Percentiles rank a stretch among this genome's conserved stretches.
Conservation (phyloP, 2,888 invertebrate species). For the Cephus spinipes region DNA sequence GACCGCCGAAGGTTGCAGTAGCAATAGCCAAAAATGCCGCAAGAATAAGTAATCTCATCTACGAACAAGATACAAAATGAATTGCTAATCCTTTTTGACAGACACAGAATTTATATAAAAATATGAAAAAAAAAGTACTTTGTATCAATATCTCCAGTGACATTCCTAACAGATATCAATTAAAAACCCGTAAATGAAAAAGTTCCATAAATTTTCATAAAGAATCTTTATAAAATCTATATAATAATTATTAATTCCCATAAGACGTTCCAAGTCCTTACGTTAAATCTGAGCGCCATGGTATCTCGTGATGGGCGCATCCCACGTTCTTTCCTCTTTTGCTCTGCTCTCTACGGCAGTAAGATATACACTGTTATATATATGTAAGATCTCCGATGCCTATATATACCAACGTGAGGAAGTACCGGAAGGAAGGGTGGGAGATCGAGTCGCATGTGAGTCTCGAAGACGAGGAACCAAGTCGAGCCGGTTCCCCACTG, state of each 20-base stretch:
- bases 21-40: slow-evolving; percentile 37
- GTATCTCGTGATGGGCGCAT: slow-evolving; percentile 19
- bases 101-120: neutral
- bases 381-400: slow-evolving; percentile 49
- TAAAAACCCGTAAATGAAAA: neutral
- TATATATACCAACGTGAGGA: slow-evolving; percentile 56
- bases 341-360: slow-evolving; percentile 33
- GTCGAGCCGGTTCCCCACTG: slow-evolving; percentile 32
- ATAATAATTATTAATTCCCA: neutral
- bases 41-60: slow-evolving; percentile 47
- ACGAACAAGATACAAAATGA: slow-evolving; percentile 26
- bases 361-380: slow-evolving; percentile 59
- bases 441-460: slow-evolving; percentile 22
- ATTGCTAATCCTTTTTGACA: neutral
- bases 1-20: slow-evolving; percentile 50
- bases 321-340: slow-evolving; percentile 29
- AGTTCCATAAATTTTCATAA: neutral
- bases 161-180: neutral
- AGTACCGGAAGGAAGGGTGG: slow-evolving; percentile 46
- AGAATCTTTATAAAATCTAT: neutral
- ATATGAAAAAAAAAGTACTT: too few species aligned
- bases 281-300: slow-evolving; percentile 46
- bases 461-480: slow-evolving; percentile 29
- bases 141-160: neutral
- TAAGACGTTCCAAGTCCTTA: slow-evolving; percentile 35